Evolutionary conservation across 2,797 vertebrate species (phyloP).

Genomic region (Lepus oiostolus): DNA sequence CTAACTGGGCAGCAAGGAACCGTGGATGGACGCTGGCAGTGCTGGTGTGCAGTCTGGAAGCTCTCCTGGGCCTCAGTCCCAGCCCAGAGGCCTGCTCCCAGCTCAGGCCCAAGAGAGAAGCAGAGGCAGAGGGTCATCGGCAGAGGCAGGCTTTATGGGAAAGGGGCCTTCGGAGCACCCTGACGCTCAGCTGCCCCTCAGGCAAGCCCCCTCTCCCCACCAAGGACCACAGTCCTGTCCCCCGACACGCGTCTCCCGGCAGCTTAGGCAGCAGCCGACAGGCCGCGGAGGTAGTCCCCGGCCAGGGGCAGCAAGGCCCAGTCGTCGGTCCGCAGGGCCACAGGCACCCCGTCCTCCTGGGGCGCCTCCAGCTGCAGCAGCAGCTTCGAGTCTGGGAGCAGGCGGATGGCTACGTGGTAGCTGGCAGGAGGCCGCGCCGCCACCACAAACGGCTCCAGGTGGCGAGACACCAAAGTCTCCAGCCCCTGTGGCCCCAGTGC

Average conservation of each 20-base stretch:
- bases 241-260: fast-evolving
- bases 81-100: not conserved
- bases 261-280: constrained; percentile 63
- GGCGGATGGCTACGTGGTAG: constrained; percentile 89
- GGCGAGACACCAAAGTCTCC: constrained; percentile 83
- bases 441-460: constrained; percentile 90
- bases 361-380: constrained; percentile 88
- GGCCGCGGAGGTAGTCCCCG: constrained; percentile 88
- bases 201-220: not conserved
- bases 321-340: constrained; percentile 91
- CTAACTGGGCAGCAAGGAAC: not conserved
- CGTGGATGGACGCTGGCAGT: not conserved
- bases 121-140: not conserved
- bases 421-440: constrained; percentile 59
- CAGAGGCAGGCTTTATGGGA: not conserved
- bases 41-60: not conserved
- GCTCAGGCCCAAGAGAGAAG: not conserved
- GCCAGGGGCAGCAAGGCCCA: constrained; percentile 92
- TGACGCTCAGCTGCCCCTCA: not conserved
- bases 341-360: constrained; percentile 87
- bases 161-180: not conserved
- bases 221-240: not conserved
- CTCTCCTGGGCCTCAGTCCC: not conserved
- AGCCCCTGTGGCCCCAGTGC: constrained; percentile 84
- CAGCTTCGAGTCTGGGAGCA: constrained; percentile 90